Base-by-base conservation (phyloP, 2,113 vertebrate genomes). In the Forbesichthys papilliferus region DNA sequence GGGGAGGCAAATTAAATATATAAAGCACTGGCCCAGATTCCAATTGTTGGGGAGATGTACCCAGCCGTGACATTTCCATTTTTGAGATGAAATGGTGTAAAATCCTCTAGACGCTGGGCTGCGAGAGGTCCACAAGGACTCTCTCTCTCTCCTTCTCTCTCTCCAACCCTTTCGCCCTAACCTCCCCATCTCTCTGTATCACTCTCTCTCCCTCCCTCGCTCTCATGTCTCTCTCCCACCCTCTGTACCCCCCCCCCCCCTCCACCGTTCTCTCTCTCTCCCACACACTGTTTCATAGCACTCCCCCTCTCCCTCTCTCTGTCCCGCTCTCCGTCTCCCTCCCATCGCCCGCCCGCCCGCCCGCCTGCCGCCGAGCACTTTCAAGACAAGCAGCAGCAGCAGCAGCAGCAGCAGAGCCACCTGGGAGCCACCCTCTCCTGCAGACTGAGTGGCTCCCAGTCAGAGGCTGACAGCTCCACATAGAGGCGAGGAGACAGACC, bases 41-140 rank as follows among this genome's bases (percentile, higher is more conserved):
- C 81, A 86, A 88, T 88, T 81, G 86, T 85, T 88, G 79, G 69
- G 81, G 74, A 90, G 84, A 87, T 74, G 85, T 86, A 83, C 75
- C 81, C 73, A 91, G 86, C 82, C 70, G 56, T 91, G 88, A 87
- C 87, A 87, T 87, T 87, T 89, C 83, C 81, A 85, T 89, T 89
- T 88, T 88, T 87, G 71, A 84, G 84, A 89, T 88, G 86, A 90
- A 90, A 88, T 88, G 84, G 85, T 90, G 84, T 87, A 89, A 91
- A 91, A 90, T 87, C 85, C 88, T 88, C 86, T 53, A 87, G 89
- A 91, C 83, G 69, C 71, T 56, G 36, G 81, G 75, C 82, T 80
- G 78, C 75, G 74, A 85, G 78, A 89, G 79, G 82, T 91, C 90
- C 87, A 74, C 65, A 48, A 85, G 86, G 90, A 86, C 78, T 73